Conservation (phyloP, 2,113 vertebrate genomes). For the Phaethon lepturus region DNA sequence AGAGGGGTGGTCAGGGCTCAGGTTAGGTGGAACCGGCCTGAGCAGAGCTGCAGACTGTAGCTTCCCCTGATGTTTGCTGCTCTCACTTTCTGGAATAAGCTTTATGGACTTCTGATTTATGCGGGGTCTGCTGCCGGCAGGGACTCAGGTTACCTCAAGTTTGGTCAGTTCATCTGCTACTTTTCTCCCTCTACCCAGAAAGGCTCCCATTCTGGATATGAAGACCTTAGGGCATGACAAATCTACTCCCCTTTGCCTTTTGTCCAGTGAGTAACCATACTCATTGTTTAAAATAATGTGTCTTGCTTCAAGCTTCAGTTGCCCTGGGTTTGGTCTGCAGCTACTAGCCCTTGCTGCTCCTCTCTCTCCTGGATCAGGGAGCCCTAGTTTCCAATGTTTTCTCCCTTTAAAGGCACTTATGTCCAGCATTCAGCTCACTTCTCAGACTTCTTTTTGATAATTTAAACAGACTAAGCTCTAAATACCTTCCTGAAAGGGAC, state of each 20-base stretch:
- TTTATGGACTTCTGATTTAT: neutral
- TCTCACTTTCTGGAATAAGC: neutral
- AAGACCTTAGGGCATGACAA: neutral
- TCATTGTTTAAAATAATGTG: neutral
- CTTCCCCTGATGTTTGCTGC: neutral
- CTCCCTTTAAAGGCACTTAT: neutral
- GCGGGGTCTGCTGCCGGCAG: neutral
- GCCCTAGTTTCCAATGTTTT: neutral
- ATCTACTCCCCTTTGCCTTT: neutral
- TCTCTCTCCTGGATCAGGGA: neutral
- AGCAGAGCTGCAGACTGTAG: neutral
- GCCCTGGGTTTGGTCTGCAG: neutral
- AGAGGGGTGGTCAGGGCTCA: fast-evolving
- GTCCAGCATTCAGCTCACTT: neutral
- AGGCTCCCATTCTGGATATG: fast-evolving
- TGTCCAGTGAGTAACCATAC: neutral
- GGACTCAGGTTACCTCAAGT: neutral
- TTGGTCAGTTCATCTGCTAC: neutral
- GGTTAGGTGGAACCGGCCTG: neutral
- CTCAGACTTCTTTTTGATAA: neutral
- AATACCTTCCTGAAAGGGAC: neutral
- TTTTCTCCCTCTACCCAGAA: neutral
- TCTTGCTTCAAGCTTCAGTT: neutral
- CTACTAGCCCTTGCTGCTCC: neutral
- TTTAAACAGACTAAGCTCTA: neutral